Base-by-base conservation (phyloP, 1,140 invertebrate species). In the Lysiphlebus fabarum region DNA sequence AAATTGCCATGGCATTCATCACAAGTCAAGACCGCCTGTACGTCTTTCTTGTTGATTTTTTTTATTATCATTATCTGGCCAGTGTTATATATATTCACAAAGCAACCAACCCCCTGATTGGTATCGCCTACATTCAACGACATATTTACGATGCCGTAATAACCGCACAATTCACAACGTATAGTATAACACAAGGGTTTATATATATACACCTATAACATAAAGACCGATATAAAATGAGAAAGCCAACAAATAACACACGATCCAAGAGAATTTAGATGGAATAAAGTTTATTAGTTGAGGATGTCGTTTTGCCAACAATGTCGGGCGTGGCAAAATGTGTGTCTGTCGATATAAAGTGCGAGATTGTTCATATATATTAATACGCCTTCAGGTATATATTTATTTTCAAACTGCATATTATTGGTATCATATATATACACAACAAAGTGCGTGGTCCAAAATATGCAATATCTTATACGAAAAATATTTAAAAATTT, bases 101-200 rank as follows among this genome's bases (percentile, higher is more conserved):
- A n/a, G n/a, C n/a, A n/a, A 51, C 45, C 57, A 51, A 58, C 51
- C 43, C 41, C 36, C 48, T 26, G 57, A 58, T 58, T 48, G 57
- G 49, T 58, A 58, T 58, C 57, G 45, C 48, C 12, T 34, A 47
- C 42, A 9, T n/a, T 11, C 57, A 58, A 36, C 48, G 57, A 58
- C 49, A 58, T 58, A 58, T 58, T 58, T 58, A 58, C 57, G 57
- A 58, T 41, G 49, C 43, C 57, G 57, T 58, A 58, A 58, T 58
- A 58, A 58, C 57, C 49, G 49, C 49, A 50, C 49, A 36, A 48
- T 36, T 11, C 40, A 55, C 33, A 17, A 55, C 10, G 4, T 10
- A 42, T n/a, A 42, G 1, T n/a, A 42, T 9, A 4, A 42, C 1
- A 1, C 9, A 4, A 42, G 41, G n/a, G 26, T 7, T 7, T n/a